phyloP scores from a whole-genome alignment of 2,113 vertebrate genomes.

The Ciconia boyciana region DNA sequence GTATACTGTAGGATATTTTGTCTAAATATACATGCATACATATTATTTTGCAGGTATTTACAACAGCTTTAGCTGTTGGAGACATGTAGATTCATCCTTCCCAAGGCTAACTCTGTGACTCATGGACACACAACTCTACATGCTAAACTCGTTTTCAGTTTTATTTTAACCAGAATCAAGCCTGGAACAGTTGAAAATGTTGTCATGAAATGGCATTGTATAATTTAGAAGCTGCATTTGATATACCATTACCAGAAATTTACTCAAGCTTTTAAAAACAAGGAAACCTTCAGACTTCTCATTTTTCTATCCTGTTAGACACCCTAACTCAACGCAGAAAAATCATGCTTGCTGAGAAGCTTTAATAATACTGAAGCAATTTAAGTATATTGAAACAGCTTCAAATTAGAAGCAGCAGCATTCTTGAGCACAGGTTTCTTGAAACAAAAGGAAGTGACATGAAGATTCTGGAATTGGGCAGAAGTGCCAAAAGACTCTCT shows the following conservation, averaged over 20 bases:
- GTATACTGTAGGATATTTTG: background rate
- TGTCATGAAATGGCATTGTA: background rate
- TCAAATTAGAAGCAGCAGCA: background rate
- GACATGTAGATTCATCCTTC: background rate
- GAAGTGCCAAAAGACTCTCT: background rate
- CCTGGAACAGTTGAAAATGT: background rate
- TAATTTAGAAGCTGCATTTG: background rate
- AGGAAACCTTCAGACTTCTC: background rate
- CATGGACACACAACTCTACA: background rate
- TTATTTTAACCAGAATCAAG: background rate
- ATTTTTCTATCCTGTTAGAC: background rate
- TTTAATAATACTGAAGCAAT: background rate
- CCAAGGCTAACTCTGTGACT: background rate
- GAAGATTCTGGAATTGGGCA: background rate
- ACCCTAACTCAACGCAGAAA: background rate
- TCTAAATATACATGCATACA: background rate
- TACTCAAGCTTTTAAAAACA: conserved; percentile 15
- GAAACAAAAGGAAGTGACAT: background rate
- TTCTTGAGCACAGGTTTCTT: background rate
- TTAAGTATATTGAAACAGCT: background rate
- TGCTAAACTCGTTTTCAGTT: background rate
- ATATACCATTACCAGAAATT: background rate
- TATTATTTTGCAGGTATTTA: background rate
- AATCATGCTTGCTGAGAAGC: background rate
- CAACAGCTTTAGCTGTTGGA: background rate